Evolutionary conservation across 2,113 vertebrate species (phyloP).

Genomic region (Puma concolor): DNA sequence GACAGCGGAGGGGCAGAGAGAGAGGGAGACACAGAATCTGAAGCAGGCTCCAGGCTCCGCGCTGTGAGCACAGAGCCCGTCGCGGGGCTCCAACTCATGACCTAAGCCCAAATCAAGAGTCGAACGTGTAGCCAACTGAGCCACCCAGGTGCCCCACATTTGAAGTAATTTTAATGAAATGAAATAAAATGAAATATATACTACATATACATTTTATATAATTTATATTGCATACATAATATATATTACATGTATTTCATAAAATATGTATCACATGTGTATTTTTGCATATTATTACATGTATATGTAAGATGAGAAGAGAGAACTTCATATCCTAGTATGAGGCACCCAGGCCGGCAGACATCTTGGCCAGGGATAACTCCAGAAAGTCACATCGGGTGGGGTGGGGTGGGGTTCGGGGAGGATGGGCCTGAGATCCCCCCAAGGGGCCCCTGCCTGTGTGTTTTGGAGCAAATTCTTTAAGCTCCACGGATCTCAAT

Average conservation of each 20-base stretch:
- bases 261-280: not conserved
- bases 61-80: no score
- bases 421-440: rapidly evolving
- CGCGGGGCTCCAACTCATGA: no score
- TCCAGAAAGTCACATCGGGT: rapidly evolving
- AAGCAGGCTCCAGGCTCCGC: no score
- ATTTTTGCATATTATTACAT: no score
- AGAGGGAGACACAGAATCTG: no score
- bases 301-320: not conserved
- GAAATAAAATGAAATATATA: no score
- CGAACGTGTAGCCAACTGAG: no score
- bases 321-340: rapidly evolving
- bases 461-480: not conserved
- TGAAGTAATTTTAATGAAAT: no score
- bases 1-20: no score
- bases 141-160: no score
- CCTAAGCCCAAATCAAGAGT: no score
- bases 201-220: no score
- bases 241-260: not conserved
- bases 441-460: rapidly evolving
- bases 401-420: rapidly evolving
- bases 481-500: rapidly evolving
- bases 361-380: rapidly evolving
- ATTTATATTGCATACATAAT: not conserved
- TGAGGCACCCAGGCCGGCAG: not conserved